A percentile compares a stretch with the other conserved stretches of the same genome.
These are phyloP conservation scores for Phenacoccus solenopsis DNA, from an alignment of 1,140 invertebrate species.

Conservation along the genomic window DNA sequence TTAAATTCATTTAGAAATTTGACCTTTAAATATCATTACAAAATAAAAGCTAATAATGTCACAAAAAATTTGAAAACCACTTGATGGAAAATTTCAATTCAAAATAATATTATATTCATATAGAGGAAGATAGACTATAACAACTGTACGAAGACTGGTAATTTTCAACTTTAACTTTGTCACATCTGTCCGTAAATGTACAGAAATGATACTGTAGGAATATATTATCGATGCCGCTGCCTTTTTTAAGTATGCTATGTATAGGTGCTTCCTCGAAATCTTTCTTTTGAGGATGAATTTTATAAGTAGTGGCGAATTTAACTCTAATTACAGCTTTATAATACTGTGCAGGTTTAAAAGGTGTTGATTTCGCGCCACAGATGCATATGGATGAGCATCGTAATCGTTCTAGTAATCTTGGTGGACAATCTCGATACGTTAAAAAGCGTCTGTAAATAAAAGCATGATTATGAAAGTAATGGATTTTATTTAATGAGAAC, in stretches of 20 bases:
- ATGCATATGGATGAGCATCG: not conserved
- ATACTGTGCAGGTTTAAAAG: not conserved
- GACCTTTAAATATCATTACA: no score
- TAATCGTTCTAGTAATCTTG: not conserved
- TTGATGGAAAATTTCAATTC: no score
- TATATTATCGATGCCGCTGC: not conserved
- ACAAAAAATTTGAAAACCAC: no score
- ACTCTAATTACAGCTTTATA: not conserved
- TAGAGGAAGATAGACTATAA: no score
- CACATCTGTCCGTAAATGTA: not conserved
- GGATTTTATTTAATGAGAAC: not conserved
- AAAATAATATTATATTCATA: no score
- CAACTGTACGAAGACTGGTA: not conserved
- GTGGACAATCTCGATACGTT: not conserved
- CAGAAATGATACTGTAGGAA: slow-evolving; percentile 8
- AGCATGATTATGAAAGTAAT: no score
- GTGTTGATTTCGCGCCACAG: not conserved
- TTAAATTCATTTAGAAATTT: no score
- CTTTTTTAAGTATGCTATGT: not conserved
- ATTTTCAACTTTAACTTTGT: not conserved
- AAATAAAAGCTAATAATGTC: no score
- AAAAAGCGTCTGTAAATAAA: not conserved
- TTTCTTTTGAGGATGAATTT: slow-evolving; percentile 3
- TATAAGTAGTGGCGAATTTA: not conserved
- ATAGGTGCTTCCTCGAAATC: not conserved